These are phyloP conservation scores for Apomyelois bistriatella DNA, from an alignment of 2,888 invertebrate genomes.

Conservation along the genomic window DNA sequence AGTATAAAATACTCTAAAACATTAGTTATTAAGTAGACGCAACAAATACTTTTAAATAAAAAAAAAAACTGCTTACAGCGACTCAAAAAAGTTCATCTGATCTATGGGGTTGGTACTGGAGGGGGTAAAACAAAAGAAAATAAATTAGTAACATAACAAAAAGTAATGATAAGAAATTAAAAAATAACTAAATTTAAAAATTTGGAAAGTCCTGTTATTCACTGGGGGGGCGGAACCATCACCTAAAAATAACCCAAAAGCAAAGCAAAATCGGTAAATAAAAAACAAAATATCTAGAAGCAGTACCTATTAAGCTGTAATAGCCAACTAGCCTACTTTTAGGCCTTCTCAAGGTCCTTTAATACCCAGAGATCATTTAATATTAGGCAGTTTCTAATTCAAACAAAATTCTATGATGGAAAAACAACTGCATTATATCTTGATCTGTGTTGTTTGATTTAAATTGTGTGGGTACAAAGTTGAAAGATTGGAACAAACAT, in stretches of 20 bases:
- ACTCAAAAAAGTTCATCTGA: constrained; percentile 80
- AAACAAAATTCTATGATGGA: neutral
- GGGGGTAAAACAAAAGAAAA: constrained; percentile 52
- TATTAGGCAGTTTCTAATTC: neutral
- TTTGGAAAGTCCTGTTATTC: constrained; percentile 32
- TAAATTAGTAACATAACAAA: constrained; percentile 24
- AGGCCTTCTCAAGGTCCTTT: constrained; percentile 5
- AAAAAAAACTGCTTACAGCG: constrained; percentile 70
- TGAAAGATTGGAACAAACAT: constrained; percentile 1
- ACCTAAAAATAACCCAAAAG: constrained; percentile 37
- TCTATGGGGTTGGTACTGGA: constrained; percentile 78
- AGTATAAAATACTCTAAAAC: constrained; percentile 20
- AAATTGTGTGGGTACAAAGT: neutral
- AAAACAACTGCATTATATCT: neutral
- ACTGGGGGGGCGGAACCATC: constrained; percentile 34
- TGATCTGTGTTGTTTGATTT: neutral
- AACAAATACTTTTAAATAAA: constrained; percentile 32
- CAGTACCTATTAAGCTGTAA: constrained; percentile 2
- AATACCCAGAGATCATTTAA: constrained; percentile 4
- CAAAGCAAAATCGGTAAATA: constrained; percentile 29
- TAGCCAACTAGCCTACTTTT: constrained; percentile 6
- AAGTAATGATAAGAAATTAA: constrained; percentile 41
- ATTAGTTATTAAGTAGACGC: constrained; percentile 24
- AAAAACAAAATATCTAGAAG: constrained; percentile 4
- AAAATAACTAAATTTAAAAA: constrained; percentile 32